phyloP scores from a whole-genome alignment of 2,113 vertebrate genomes.

The Rhinolophus ferrumequinum region DNA sequence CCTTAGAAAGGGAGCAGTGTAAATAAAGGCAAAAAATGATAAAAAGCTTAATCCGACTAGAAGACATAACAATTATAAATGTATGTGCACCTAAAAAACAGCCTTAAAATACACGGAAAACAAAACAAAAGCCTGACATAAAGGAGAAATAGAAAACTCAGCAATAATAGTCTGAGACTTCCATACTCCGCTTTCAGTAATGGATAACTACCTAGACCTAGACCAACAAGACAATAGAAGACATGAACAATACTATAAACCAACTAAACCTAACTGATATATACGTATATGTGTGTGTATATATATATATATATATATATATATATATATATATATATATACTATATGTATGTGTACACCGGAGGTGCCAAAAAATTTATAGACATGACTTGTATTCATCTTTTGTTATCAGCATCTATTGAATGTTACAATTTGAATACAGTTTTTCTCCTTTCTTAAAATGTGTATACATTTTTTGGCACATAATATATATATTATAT shows the following conservation, averaged over 20 bases:
- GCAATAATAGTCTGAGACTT: not conserved
- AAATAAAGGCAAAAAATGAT: conserved; percentile 1
- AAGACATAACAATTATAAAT: not conserved
- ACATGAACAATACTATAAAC: not conserved
- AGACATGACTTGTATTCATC: too few relatives aligned
- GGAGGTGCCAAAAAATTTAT: too few relatives aligned
- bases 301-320: too few relatives aligned
- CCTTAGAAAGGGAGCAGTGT: not conserved
- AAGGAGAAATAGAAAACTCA: not conserved
- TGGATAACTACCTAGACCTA: not conserved
- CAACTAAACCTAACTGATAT: not conserved
- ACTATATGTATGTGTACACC: too few relatives aligned
- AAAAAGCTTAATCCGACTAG: not conserved
- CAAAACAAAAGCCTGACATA: not conserved
- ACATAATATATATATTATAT: too few relatives aligned
- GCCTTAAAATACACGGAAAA: not conserved
- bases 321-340: too few relatives aligned
- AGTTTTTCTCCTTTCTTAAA: too few relatives aligned
- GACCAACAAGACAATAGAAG: not conserved
- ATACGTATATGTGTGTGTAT: too few relatives aligned
- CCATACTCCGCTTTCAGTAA: not conserved
- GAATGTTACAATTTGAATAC: too few relatives aligned
- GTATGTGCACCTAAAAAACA: not conserved
- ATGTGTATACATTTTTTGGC: too few relatives aligned
- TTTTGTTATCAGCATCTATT: too few relatives aligned